phyloP scores from a whole-genome alignment of 2,797 vertebrate species.

The Manis javanica region DNA sequence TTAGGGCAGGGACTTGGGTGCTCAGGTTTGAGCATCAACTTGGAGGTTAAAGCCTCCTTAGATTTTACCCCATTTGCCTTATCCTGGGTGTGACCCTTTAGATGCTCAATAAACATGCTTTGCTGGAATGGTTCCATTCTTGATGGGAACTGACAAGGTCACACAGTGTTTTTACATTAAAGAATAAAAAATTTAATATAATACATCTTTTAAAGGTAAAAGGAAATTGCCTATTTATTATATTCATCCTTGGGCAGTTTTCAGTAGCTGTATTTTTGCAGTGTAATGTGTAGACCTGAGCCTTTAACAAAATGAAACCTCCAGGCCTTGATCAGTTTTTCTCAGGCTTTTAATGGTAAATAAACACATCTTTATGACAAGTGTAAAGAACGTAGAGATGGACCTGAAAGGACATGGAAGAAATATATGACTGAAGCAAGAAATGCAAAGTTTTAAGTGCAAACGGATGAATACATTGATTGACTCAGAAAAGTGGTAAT shows the following conservation, averaged over 20 bases:
- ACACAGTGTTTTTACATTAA: not conserved
- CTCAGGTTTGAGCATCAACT: not conserved
- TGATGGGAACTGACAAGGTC: conserved; percentile 68
- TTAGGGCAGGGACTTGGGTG: not conserved
- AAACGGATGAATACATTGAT: conserved; percentile 60
- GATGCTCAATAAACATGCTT: conserved; percentile 8
- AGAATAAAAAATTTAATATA: not conserved
- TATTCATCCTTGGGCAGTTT: conserved; percentile 64
- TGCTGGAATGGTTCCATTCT: not conserved
- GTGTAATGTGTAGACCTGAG: not conserved
- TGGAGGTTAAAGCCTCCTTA: not conserved
- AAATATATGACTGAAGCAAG: conserved; percentile 17
- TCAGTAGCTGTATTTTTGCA: conserved; percentile 43
- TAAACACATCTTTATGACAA: conserved; percentile 47
- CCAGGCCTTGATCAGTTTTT: conserved; percentile 63
- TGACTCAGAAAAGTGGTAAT: conserved; percentile 69
- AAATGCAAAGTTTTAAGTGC: conserved; percentile 59
- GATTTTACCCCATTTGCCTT: not conserved
- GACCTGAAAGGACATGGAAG: conserved; percentile 59
- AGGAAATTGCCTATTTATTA: conserved; percentile 9
- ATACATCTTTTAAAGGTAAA: conserved; percentile 23
- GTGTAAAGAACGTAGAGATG: conserved; percentile 33
- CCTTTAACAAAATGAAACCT: conserved; percentile 66
- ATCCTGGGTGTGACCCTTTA: not conserved
- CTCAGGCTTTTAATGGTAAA: conserved; percentile 47